Evolutionary conservation across 2,113 vertebrate genomes (phyloP).

Genomic region (Oncorhynchus mykiss): DNA sequence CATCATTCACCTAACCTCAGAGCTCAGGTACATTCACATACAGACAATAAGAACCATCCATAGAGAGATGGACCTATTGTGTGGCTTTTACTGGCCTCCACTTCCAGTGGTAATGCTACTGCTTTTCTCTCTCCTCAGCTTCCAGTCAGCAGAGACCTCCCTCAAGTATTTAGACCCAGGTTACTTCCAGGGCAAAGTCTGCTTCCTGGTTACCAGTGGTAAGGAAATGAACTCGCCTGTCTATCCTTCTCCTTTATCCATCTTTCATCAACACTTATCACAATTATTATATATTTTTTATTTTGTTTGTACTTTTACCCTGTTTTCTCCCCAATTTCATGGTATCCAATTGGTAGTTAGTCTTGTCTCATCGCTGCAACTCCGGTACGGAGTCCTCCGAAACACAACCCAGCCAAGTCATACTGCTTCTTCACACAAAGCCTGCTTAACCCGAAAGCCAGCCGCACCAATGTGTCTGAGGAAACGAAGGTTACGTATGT

Average conservation of each 20-base stretch:
- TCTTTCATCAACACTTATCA: background rate
- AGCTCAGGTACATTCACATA: conserved; percentile 60
- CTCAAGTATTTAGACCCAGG: conserved; percentile 66
- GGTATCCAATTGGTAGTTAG: too few relatives aligned
- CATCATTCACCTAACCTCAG: conserved; percentile 71
- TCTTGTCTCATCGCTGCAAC: too few relatives aligned
- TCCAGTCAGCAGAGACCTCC: conserved; percentile 64
- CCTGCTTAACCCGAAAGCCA: too few relatives aligned
- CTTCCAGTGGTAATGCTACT: background rate
- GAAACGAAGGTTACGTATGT: too few relatives aligned
- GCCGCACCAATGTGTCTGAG: too few relatives aligned
- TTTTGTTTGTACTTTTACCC: too few relatives aligned
- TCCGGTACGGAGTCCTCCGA: too few relatives aligned
- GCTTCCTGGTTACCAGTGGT: conserved; percentile 77
- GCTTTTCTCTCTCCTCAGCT: conserved; percentile 44
- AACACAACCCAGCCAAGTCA: too few relatives aligned
- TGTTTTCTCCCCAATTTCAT: too few relatives aligned
- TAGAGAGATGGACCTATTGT: background rate
- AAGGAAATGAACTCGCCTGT: background rate
- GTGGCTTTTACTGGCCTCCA: background rate
- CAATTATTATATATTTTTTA: too few relatives aligned
- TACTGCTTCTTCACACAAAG: too few relatives aligned
- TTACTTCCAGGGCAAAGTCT: conserved; percentile 77
- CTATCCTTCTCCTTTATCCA: background rate
- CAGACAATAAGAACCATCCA: background rate